These are phyloP conservation scores for Margaritifera margaritifera DNA, from an alignment of 2,888 invertebrate genomes.

Conservation along the genomic window DNA sequence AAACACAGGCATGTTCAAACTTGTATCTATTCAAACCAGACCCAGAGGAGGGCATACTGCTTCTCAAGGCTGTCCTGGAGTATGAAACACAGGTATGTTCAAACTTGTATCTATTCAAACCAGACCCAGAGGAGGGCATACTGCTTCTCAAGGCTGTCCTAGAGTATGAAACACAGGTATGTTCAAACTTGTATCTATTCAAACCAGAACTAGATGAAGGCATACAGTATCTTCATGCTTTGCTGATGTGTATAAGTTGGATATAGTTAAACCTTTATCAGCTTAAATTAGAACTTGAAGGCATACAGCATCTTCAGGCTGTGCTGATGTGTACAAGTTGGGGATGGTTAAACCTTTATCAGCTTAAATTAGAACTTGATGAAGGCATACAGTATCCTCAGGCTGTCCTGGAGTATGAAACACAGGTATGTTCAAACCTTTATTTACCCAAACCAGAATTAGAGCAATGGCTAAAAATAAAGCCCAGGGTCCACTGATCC, in stretches of 20 bases:
- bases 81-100: slow-evolving; percentile 78
- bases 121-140: not conserved
- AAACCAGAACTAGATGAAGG: slow-evolving; percentile 82
- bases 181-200: not conserved
- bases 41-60: slow-evolving; percentile 82
- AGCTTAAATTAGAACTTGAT: not conserved
- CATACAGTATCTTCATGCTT: slow-evolving; percentile 84
- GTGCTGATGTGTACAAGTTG: slow-evolving; percentile 84
- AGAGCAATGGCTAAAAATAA: too few relatives aligned
- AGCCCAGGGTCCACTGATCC: too few relatives aligned
- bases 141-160: not conserved
- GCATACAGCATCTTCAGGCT: slow-evolving; percentile 83
- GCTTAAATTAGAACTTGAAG: not conserved
- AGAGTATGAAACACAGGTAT: too few relatives aligned
- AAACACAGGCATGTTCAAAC: too few relatives aligned
- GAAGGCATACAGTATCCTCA: not conserved
- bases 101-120: not conserved
- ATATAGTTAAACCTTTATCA: slow-evolving; percentile 34
- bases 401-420: too few relatives aligned
- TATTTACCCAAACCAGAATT: not conserved
- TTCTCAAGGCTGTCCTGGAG: slow-evolving; percentile 85
- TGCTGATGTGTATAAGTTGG: slow-evolving; percentile 83
- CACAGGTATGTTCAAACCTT: too few relatives aligned
- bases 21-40: slow-evolving; percentile 73
- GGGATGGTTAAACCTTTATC: slow-evolving; percentile 42